phyloP scores from a whole-genome alignment of 2,113 vertebrate genomes.

The Bungarus multicinctus region DNA sequence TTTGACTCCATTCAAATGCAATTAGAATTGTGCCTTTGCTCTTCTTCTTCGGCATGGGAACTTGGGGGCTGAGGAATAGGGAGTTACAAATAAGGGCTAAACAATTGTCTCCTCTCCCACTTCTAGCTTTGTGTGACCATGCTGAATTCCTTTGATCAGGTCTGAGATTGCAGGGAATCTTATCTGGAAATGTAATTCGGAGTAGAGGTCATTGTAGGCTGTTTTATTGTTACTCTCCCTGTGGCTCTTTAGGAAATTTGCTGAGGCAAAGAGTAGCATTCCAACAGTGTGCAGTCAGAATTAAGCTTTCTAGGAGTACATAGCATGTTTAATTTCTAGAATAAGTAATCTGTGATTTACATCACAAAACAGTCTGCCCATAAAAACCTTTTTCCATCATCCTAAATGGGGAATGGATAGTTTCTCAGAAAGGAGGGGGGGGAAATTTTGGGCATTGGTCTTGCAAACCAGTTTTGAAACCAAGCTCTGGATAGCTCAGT shows the following conservation, averaged over 20 bases:
- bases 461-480: background rate
- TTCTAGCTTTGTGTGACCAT: background rate
- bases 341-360: background rate
- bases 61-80: background rate
- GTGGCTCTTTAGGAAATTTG: background rate
- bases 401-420: background rate
- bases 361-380: background rate
- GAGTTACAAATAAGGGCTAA: background rate
- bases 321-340: background rate
- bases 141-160: background rate
- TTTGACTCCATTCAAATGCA: background rate
- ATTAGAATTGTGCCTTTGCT: background rate
- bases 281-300: background rate
- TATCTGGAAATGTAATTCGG: background rate
- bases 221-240: background rate
- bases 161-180: background rate
- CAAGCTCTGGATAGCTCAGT: background rate
- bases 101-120: background rate
- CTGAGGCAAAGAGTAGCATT: background rate
- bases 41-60: background rate
- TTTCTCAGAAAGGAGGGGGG: background rate
- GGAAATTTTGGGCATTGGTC: background rate
- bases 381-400: background rate
- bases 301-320: background rate
- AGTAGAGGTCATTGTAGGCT: background rate